Conservation (phyloP, 2,113 vertebrate genomes). For the Bungarus multicinctus region DNA sequence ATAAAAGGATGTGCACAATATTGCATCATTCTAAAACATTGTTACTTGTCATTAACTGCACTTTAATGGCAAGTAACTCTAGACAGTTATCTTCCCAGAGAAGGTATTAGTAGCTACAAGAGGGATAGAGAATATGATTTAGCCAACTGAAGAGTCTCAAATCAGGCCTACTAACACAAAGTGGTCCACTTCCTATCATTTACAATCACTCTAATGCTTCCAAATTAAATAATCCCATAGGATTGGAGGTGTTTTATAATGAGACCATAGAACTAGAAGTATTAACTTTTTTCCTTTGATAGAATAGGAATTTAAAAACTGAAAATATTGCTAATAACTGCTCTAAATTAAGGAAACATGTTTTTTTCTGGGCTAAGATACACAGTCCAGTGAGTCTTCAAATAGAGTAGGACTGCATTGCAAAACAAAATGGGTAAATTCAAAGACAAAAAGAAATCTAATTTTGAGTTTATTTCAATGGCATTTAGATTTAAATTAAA, state of each 20-base stretch:
- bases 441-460: background rate
- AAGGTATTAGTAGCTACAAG: background rate
- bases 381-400: background rate
- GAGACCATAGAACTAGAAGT: background rate
- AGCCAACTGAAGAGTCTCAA: background rate
- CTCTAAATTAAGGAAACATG: background rate
- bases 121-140: background rate
- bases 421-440: background rate
- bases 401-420: background rate
- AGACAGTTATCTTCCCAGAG: background rate
- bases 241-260: background rate
- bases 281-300: background rate
- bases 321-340: background rate
- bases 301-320: background rate
- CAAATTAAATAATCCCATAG: background rate
- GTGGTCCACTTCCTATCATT: background rate
- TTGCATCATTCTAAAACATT: background rate
- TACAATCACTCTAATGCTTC: background rate
- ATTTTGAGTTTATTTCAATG: background rate
- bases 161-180: background rate
- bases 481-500: background rate
- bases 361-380: background rate
- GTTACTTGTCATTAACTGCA: background rate
- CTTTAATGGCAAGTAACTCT: background rate
- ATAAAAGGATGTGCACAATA: background rate